Percentiles rank a stretch among this genome's conserved stretches.
These are phyloP conservation scores for Steinernema hermaphroditum DNA, from an alignment of 2,888 invertebrate species.

Conservation along the genomic window DNA sequence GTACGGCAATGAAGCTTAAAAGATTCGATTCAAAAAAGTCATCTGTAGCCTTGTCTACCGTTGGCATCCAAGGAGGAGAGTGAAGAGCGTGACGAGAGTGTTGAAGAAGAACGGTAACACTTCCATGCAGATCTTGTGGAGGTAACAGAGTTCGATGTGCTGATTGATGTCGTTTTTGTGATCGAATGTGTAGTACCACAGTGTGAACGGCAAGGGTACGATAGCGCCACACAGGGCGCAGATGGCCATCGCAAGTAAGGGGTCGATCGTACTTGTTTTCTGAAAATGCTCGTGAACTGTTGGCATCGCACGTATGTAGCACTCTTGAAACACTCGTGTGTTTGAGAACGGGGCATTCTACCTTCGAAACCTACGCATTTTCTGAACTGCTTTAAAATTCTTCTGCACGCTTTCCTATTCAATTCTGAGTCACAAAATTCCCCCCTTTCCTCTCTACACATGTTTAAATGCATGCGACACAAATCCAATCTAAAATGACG, in stretches of 20 bases:
- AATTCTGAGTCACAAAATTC: too few species aligned
- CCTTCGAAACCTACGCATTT: too few species aligned
- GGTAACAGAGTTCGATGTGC: conserved; percentile 45
- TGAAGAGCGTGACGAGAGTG: conserved; percentile 51
- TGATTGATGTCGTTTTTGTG: conserved; percentile 48
- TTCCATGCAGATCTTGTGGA: conserved; percentile 56
- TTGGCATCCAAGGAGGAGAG: conserved; percentile 50
- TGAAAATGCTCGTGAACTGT: conserved; percentile 33
- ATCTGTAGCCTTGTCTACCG: conserved; percentile 41
- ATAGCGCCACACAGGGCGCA: conserved; percentile 50
- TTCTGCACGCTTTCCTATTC: too few species aligned
- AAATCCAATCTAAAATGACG: too few species aligned
- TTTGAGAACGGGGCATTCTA: too few species aligned
- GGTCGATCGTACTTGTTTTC: conserved; percentile 51
- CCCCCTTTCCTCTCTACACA: too few species aligned
- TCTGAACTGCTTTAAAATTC: too few species aligned
- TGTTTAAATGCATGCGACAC: too few species aligned
- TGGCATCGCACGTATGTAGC: too few species aligned
- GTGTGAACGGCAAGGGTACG: conserved; percentile 53
- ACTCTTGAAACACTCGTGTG: too few species aligned
- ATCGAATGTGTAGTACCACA: conserved; percentile 52
- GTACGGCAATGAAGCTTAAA: conserved; percentile 52
- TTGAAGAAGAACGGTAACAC: conserved; percentile 57
- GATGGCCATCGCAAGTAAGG: conserved; percentile 52
- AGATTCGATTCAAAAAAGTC: neutral